Conservation (phyloP, 2,113 vertebrate species). For the Amblyornis subalaris region DNA sequence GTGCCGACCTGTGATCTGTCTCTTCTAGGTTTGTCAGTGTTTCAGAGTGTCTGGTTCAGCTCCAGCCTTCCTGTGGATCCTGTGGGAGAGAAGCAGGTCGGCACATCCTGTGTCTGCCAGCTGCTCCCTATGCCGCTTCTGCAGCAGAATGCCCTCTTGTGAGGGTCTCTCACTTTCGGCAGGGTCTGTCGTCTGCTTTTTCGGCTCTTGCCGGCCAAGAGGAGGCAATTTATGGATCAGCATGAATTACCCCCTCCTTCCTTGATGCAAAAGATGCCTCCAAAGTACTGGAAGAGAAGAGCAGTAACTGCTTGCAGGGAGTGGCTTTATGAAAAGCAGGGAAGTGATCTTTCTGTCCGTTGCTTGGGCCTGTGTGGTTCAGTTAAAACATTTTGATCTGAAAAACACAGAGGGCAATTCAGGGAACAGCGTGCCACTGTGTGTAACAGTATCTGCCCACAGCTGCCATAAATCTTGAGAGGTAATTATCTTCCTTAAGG, state of each 20-base stretch:
- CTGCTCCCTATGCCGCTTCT: not conserved
- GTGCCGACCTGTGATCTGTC: not conserved
- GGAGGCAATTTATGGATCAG: not conserved
- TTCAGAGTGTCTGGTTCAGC: not conserved
- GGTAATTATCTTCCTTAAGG: conserved; percentile 6
- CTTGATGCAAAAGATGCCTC: not conserved
- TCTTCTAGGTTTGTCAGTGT: not conserved
- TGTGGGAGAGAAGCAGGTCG: not conserved
- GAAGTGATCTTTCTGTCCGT: not conserved
- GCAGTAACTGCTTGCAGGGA: not conserved
- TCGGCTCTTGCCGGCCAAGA: not conserved
- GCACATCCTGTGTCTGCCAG: too few relatives aligned
- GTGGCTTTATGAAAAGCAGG: not conserved
- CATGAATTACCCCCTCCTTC: not conserved
- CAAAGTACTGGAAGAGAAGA: not conserved
- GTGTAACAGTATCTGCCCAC: not conserved
- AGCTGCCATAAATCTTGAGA: conserved; percentile 26
- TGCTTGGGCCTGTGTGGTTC: not conserved
- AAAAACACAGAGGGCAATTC: not conserved
- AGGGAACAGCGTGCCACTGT: not conserved
- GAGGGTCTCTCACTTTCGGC: not conserved
- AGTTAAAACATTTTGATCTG: not conserved
- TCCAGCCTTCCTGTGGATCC: not conserved
- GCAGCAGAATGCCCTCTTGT: not conserved
- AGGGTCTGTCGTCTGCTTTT: not conserved